A percentile compares a stretch with the other conserved stretches of the same genome.
These are phyloP conservation scores for Microcebus jonahi DNA, from an alignment of 2,113 vertebrate genomes.

Conservation along the genomic window DNA sequence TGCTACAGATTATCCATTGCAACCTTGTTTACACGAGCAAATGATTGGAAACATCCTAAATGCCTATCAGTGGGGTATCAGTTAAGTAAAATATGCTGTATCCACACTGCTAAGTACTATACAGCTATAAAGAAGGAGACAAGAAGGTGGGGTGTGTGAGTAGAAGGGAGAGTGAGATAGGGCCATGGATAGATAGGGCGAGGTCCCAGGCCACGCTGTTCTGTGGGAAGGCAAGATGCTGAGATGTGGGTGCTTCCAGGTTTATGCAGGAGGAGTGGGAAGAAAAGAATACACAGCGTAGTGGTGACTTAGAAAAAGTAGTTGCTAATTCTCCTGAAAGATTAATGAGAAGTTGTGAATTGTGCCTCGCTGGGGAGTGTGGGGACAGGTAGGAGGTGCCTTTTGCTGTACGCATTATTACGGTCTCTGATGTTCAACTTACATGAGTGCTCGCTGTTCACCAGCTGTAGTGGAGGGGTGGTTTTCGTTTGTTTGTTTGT, in stretches of 20 bases:
- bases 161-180: rapidly evolving
- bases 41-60: not conserved
- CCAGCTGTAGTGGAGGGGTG: not conserved
- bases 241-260: rapidly evolving
- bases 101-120: not conserved
- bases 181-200: rapidly evolving
- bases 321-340: not conserved
- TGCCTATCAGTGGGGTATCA: not conserved
- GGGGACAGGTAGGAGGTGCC: too few relatives aligned
- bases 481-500: not conserved
- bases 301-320: not conserved
- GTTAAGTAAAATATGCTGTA: rapidly evolving
- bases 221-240: not conserved
- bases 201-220: rapidly evolving
- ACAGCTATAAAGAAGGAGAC: not conserved
- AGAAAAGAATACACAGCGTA: not conserved
- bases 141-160: rapidly evolving
- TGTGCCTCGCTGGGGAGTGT: not conserved
- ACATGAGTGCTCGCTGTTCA: not conserved
- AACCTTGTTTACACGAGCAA: not conserved
- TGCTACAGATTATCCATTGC: not conserved
- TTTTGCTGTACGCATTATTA: not conserved
- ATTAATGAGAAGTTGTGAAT: not conserved
- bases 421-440: not conserved
- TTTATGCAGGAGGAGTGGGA: not conserved